phyloP scores from a whole-genome alignment of 2,888 invertebrate genomes.

The Spodoptera littoralis region DNA sequence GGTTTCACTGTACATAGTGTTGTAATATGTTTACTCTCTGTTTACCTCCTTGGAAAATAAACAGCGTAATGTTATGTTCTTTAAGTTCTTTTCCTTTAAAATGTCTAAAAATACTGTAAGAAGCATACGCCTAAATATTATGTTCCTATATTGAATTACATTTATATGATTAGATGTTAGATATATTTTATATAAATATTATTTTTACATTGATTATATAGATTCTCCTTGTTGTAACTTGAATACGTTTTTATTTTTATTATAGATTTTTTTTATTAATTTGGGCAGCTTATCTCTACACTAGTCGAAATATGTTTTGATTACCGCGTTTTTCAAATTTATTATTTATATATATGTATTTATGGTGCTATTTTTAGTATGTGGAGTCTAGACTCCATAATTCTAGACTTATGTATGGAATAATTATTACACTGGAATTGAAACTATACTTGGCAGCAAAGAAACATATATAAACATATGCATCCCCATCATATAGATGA shows the following conservation, averaged over 20 bases:
- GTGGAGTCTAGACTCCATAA: no score
- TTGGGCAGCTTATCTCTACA: constrained; percentile 31
- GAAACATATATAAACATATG: no score
- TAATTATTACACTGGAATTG: background rate
- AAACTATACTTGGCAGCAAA: background rate
- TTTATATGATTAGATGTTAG: constrained; percentile 31
- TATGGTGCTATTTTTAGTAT: no score
- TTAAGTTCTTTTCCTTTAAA: background rate
- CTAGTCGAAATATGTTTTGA: constrained; percentile 14
- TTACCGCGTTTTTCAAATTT: no score
- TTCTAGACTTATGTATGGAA: no score
- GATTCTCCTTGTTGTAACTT: constrained; percentile 31
- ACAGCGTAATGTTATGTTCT: background rate
- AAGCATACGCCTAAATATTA: constrained; percentile 19
- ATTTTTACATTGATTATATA: constrained; percentile 30
- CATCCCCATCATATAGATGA: no score
- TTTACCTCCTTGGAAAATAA: no score
- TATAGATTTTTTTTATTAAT: constrained; percentile 19
- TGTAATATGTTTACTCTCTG: no score
- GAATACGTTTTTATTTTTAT: constrained; percentile 20
- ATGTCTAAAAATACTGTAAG: constrained; percentile 10
- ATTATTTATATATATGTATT: no score
- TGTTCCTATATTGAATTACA: constrained; percentile 45
- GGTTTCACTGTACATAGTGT: no score
- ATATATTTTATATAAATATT: constrained; percentile 21